These are phyloP conservation scores for Clavelina lepadiformis DNA, from an alignment of 23 tunicate species.

Conservation along the genomic window DNA sequence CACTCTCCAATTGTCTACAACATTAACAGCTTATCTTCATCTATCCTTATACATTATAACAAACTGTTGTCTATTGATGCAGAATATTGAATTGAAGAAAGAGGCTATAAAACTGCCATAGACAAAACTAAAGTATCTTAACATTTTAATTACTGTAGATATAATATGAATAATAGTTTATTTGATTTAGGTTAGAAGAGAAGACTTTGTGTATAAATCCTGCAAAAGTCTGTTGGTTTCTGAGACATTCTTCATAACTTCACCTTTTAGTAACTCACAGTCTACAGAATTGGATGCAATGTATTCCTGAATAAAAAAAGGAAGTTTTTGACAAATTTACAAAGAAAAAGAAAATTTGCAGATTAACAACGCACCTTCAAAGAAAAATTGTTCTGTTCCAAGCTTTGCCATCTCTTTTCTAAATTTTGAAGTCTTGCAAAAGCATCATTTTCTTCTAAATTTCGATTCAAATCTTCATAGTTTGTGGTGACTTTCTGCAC, in stretches of 20 bases:
- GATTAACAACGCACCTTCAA: constrained; percentile 39
- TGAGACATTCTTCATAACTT: constrained; percentile 37
- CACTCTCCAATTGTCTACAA: no score
- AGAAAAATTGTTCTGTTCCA: constrained; percentile 89
- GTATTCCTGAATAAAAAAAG: constrained; percentile 22
- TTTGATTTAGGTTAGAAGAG: constrained; percentile 22
- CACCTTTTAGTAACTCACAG: constrained; percentile 40
- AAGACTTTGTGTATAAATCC: constrained; percentile 60
- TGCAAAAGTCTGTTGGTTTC: constrained; percentile 61
- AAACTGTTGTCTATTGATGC: no score
- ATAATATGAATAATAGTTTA: neutral
- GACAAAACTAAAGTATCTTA: no score
- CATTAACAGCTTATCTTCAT: no score
- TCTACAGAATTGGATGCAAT: constrained; percentile 65
- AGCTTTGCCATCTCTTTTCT: constrained; percentile 78
- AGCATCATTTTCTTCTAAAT: constrained; percentile 77
- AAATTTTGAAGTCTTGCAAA: constrained; percentile 66
- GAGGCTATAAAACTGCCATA: no score
- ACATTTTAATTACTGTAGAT: no score
- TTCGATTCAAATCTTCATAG: constrained; percentile 29
- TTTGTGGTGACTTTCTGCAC: constrained; percentile 31
- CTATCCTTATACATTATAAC: no score
- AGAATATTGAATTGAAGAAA: no score
- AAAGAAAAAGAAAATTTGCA: neutral
- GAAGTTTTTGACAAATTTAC: neutral